phyloP scores from a whole-genome alignment of 2,888 invertebrate genomes.

The Boloria selene region DNA sequence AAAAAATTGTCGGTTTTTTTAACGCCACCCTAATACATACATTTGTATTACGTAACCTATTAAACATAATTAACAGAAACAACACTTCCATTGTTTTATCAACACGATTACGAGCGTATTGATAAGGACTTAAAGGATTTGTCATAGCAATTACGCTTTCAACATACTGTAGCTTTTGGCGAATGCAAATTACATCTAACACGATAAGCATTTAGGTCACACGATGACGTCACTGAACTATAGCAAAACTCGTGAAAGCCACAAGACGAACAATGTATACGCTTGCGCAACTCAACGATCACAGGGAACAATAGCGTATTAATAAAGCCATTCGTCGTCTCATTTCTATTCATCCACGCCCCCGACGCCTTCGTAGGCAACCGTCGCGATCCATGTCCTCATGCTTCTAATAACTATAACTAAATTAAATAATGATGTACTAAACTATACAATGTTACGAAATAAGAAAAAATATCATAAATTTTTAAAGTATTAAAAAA shows the following conservation, averaged over 20 bases:
- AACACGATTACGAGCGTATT: slow-evolving; percentile 8
- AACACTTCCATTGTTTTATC: not conserved
- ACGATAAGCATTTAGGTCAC: slow-evolving; percentile 67
- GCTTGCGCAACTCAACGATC: slow-evolving; percentile 77
- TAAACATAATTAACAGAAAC: not conserved
- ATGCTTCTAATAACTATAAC: slow-evolving; percentile 34
- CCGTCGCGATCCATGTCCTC: slow-evolving; percentile 72
- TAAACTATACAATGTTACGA: not conserved
- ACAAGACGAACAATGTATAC: slow-evolving; percentile 73
- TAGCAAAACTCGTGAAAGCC: slow-evolving; percentile 64
- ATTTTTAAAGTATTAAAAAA: too few relatives aligned
- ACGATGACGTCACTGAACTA: slow-evolving; percentile 65
- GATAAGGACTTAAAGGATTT: slow-evolving; percentile 42
- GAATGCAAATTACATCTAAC: slow-evolving; percentile 72
- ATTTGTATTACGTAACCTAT: not conserved
- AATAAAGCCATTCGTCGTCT: slow-evolving; percentile 81
- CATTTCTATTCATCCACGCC: slow-evolving; percentile 82
- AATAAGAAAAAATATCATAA: too few relatives aligned
- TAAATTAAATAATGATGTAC: slow-evolving; percentile 1
- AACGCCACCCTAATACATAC: not conserved
- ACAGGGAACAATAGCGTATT: slow-evolving; percentile 74
- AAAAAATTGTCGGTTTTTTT: too few relatives aligned
- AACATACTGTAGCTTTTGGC: slow-evolving; percentile 42
- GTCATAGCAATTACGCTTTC: slow-evolving; percentile 44
- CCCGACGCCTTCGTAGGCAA: slow-evolving; percentile 71